These are phyloP conservation scores for Astropecten irregularis DNA, from an alignment of 53 echinoderm and acorn worm genomes.

Conservation along the genomic window DNA sequence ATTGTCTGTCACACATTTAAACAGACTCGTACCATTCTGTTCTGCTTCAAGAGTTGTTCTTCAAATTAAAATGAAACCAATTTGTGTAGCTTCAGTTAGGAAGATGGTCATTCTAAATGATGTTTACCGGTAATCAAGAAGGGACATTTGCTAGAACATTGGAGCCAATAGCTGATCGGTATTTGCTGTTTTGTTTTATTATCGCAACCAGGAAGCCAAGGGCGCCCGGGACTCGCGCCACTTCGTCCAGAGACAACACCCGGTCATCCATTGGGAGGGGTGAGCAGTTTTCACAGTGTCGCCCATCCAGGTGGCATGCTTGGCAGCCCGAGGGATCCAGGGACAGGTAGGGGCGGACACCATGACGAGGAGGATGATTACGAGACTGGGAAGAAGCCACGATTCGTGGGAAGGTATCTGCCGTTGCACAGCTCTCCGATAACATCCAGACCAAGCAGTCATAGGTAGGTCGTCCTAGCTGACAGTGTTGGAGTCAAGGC, in stretches of 20 bases:
- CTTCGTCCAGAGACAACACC: background rate
- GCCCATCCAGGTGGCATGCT: background rate
- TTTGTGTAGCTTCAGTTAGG: no score
- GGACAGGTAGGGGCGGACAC: background rate
- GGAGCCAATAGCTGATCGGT: no score
- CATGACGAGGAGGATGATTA: constrained; percentile 16
- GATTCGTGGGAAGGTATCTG: constrained; percentile 7
- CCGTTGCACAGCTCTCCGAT: background rate
- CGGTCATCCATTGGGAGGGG: background rate
- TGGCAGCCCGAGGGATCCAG: background rate
- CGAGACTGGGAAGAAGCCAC: constrained; percentile 11
- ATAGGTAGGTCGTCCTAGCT: constrained; percentile 1
- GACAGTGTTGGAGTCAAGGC: no score
- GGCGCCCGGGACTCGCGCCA: background rate
- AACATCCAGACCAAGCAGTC: background rate
- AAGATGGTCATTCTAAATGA: no score
- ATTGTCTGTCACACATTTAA: no score
- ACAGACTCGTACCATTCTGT: no score
- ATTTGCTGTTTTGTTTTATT: no score
- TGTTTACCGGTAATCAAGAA: no score
- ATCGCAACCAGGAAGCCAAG: no score
- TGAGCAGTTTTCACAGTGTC: background rate
- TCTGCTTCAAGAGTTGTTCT: no score
- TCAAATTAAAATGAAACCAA: no score
- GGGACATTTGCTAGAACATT: no score